Conservation (phyloP, 2,797 vertebrate species). For the Pangasius macronema region DNA sequence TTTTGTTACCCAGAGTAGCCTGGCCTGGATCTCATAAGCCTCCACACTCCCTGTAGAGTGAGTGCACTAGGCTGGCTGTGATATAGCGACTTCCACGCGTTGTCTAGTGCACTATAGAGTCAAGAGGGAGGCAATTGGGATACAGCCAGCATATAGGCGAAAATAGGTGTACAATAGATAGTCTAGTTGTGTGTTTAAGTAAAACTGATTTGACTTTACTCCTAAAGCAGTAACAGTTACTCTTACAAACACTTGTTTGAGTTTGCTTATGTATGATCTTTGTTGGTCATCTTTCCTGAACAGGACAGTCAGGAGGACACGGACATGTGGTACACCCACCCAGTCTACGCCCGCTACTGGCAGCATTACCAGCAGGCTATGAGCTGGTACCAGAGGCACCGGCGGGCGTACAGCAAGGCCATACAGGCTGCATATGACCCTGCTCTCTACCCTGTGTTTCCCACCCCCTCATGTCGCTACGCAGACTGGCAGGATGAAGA, state of each 20-base stretch:
- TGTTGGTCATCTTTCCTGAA: not conserved
- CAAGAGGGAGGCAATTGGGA: not conserved
- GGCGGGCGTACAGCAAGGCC: slow-evolving; percentile 81
- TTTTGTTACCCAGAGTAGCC: not conserved
- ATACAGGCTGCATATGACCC: slow-evolving; percentile 70
- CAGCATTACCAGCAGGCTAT: slow-evolving; percentile 88
- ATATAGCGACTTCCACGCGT: not conserved
- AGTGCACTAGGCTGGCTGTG: not conserved
- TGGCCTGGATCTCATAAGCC: not conserved
- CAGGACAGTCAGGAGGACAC: slow-evolving; percentile 46
- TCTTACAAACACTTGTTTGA: not conserved
- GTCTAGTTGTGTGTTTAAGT: not conserved
- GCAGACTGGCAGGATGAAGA: slow-evolving; percentile 64
- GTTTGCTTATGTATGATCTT: not conserved
- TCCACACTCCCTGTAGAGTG: not conserved
- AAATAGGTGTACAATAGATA: not conserved
- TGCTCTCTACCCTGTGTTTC: slow-evolving; percentile 35
- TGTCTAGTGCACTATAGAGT: not conserved
- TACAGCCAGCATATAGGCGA: not conserved
- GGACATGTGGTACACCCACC: slow-evolving; percentile 77
- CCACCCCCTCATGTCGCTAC: slow-evolving; percentile 54
- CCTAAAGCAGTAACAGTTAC: not conserved
- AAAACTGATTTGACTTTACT: not conserved
- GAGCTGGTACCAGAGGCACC: slow-evolving; percentile 86
- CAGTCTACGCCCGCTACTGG: slow-evolving; percentile 86